A percentile compares a stretch with the other conserved stretches of the same genome.
Evolutionary conservation across 2,888 invertebrate genomes (phyloP).

Genomic region (Norana najaformis): DNA sequence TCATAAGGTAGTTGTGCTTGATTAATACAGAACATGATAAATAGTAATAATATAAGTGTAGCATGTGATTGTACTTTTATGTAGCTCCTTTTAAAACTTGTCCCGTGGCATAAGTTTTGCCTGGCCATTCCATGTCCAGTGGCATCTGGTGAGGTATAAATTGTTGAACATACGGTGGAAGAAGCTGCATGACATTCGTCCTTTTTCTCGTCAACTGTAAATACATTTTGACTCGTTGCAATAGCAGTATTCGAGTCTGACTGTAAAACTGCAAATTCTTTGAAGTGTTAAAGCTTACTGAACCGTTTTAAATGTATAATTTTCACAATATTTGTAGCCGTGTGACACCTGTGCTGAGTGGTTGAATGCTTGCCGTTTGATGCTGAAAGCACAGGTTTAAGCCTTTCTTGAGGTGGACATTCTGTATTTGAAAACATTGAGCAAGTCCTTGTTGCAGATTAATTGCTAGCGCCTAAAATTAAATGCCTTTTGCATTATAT

Average conservation of each 20-base stretch:
- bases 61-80: too few relatives aligned
- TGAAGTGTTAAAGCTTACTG: too few relatives aligned
- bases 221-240: not conserved
- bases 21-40: not conserved
- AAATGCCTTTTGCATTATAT: not conserved
- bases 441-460: not conserved
- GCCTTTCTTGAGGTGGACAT: too few relatives aligned
- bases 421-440: not conserved
- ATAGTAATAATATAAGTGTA: not conserved
- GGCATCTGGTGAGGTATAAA: not conserved
- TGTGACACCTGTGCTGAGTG: not conserved
- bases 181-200: not conserved
- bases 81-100: not conserved
- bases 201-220: not conserved
- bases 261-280: too few relatives aligned
- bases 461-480: too few relatives aligned
- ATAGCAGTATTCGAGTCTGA: not conserved
- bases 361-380: not conserved
- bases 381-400: not conserved
- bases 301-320: too few relatives aligned
- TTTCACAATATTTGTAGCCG: not conserved
- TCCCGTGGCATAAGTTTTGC: not conserved
- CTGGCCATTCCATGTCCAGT: too few relatives aligned
- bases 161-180: not conserved
- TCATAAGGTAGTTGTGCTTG: not conserved